Conservation (phyloP, 2,797 vertebrate species). For the Coracias cyanogaster region DNA sequence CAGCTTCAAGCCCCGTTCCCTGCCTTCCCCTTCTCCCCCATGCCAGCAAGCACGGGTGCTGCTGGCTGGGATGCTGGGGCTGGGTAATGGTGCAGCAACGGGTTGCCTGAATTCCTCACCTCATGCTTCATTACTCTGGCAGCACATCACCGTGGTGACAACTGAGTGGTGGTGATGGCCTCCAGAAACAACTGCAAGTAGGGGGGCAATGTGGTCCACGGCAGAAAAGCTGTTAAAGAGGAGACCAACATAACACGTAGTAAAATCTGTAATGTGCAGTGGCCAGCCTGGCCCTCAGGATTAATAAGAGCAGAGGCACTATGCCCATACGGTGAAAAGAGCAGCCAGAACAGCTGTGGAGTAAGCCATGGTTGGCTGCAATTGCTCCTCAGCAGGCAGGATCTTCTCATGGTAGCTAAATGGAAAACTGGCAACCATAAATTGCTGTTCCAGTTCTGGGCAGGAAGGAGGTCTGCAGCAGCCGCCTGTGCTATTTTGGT, state of each 20-base stretch:
- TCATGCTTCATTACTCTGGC: neutral
- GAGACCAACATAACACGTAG: rapidly evolving
- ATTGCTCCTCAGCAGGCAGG: neutral
- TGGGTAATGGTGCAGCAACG: neutral
- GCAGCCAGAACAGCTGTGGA: neutral
- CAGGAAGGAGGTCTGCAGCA: neutral
- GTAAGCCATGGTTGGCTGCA: neutral
- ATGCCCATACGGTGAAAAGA: neutral
- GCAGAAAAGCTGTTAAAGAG: neutral
- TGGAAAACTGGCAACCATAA: neutral
- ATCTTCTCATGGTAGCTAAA: neutral
- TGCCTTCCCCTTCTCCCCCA: neutral
- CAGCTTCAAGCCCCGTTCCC: neutral
- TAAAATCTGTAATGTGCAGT: rapidly evolving
- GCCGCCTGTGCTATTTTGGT: neutral
- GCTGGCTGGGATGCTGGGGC: rapidly evolving
- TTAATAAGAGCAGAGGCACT: neutral
- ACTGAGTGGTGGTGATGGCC: neutral
- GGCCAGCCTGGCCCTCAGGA: neutral
- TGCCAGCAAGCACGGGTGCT: neutral
- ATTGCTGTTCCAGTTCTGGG: neutral
- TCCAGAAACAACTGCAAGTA: neutral
- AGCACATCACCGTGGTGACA: neutral
- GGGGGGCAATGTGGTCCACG: rapidly evolving
- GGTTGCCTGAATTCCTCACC: neutral